Base-by-base conservation (phyloP, 1,140 invertebrate species). In the Lordiphosa mommai region DNA sequence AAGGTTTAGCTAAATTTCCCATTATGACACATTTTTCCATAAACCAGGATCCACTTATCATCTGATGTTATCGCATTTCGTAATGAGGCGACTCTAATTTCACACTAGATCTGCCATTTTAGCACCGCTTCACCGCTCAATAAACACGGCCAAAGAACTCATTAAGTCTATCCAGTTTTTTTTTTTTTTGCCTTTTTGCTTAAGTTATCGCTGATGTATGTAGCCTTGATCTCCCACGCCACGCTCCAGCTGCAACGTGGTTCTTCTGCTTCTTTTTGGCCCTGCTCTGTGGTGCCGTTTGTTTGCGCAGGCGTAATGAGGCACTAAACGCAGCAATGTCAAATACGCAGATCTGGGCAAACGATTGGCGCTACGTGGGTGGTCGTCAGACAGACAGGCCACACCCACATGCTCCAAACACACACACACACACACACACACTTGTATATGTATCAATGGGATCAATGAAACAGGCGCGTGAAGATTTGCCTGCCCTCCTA, bases 221-320 rank as follows among this genome's bases (percentile, higher is more conserved):
- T 23, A 33, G 41, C 30, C 41, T 33, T 23, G 33, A 47, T 53
- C 63, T 66, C 63, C 63, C 61, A 66, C 63, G 61, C 63, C 17
- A 12, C n/a, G 9, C 13, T 3, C 14, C 27, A n/a, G 3, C 27
- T 32, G 9, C 14, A 14, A 9, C 49, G n/a, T 52, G 14, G 16
- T 41, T 23, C 17, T 9, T 17, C 4, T 49, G 33, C 34, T 64
- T 57, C 27, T 48, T 32, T n/a, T 20, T 13, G 1, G 9, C 3
- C n/a, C 12, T 58, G 4, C 14, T 23, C 36, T 44, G 37, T 33
- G 37, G 14, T 32, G 52, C 23, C 23, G 53, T 56, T 53, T 56
- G 60, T 37, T 55, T 76, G 72, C 72, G 77, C 77, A 82, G 77
- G 77, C 77, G 77, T 82, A 82, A 82, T 82, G 77, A 82, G 77